Evolutionary conservation across 2,113 vertebrate species (phyloP).

Genomic region (Leuciscus idus): DNA sequence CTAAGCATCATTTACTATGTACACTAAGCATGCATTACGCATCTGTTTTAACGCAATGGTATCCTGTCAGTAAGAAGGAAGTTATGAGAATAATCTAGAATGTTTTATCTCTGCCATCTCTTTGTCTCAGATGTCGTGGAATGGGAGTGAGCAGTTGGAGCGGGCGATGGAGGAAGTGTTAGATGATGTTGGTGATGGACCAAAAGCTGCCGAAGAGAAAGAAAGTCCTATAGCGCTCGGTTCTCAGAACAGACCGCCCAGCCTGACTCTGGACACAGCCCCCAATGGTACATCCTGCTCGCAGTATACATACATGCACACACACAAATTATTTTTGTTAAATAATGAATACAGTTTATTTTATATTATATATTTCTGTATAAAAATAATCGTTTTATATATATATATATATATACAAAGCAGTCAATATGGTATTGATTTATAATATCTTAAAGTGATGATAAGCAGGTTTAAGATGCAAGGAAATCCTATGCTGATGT

Average conservation of each 20-base stretch:
- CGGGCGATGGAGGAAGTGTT: slow-evolving; percentile 93
- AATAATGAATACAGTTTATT: too few species aligned
- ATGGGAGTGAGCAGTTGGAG: slow-evolving; percentile 90
- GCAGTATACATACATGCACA: neutral
- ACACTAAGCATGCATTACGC: neutral
- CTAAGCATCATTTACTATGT: neutral
- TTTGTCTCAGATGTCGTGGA: slow-evolving; percentile 82
- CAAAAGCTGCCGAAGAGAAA: slow-evolving; percentile 66
- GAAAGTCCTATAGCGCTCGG: neutral
- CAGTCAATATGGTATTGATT: too few species aligned
- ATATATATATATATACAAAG: too few species aligned
- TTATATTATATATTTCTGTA: too few species aligned
- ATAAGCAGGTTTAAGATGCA: too few species aligned
- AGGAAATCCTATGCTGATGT: too few species aligned
- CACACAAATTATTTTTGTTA: too few species aligned
- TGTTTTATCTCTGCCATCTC: neutral
- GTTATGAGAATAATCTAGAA: neutral
- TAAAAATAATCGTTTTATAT: too few species aligned
- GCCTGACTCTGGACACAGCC: slow-evolving; percentile 42
- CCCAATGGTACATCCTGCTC: slow-evolving; percentile 56
- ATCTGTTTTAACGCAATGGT: neutral
- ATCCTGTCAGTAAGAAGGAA: neutral
- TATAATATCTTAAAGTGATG: too few species aligned
- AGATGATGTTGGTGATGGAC: slow-evolving; percentile 74
- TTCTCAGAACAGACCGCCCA: slow-evolving; percentile 28